phyloP scores from a whole-genome alignment of 2,797 vertebrate genomes.

The Podarcis siculus region DNA sequence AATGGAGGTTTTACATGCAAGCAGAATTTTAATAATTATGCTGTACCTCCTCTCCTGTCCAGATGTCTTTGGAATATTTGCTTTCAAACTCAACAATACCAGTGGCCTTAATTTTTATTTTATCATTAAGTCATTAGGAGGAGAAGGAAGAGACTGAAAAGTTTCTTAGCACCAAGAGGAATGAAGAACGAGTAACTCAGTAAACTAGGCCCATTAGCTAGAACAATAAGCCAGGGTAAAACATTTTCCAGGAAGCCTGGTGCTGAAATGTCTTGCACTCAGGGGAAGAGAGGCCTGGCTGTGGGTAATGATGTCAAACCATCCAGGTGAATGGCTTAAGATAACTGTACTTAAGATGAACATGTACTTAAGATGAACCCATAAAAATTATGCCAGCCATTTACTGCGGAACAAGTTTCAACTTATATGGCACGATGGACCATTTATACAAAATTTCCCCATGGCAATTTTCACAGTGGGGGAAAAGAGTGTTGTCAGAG shows the following conservation, averaged over 20 bases:
- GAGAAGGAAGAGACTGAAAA: background rate
- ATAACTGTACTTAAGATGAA: constrained; percentile 19
- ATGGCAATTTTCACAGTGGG: background rate
- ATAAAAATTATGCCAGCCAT: constrained; percentile 32
- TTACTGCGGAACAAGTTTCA: background rate
- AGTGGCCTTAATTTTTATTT: constrained; percentile 2
- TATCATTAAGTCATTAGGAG: background rate
- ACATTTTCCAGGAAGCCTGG: constrained; percentile 51
- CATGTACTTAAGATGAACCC: constrained; percentile 4
- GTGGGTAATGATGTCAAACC: background rate
- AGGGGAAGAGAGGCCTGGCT: constrained; percentile 28
- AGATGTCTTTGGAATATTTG: background rate
- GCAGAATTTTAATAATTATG: background rate
- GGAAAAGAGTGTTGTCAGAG: constrained; percentile 5
- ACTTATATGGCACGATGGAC: background rate
- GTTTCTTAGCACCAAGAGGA: constrained; percentile 36
- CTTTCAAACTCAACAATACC: background rate
- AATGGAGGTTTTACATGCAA: background rate
- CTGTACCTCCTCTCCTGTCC: fast-evolving
- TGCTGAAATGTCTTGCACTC: background rate
- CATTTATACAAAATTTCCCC: background rate
- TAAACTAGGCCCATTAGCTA: constrained; percentile 42
- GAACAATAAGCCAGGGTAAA: constrained; percentile 25
- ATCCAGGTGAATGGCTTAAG: background rate
- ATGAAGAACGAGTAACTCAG: background rate